These are phyloP conservation scores for Diaperis boleti DNA, from an alignment of 2,888 invertebrate genomes.

Conservation along the genomic window DNA sequence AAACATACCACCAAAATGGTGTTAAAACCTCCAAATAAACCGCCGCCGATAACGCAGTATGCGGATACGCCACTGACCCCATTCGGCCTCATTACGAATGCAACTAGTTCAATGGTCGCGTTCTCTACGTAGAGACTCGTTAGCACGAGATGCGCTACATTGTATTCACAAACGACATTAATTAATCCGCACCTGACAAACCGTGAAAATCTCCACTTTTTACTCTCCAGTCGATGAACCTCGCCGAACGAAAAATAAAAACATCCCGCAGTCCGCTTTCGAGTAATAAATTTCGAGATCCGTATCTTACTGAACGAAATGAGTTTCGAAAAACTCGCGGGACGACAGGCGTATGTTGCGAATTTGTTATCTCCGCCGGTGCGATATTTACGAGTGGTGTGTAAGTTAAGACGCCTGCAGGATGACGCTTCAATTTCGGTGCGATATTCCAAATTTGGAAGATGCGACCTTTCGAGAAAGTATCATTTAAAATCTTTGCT, in stretches of 20 bases:
- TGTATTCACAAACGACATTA: no score
- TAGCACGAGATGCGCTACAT: conserved; percentile 37
- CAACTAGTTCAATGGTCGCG: conserved; percentile 35
- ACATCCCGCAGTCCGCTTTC: neutral
- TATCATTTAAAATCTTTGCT: no score
- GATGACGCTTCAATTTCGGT: no score
- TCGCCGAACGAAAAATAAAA: conserved; percentile 9
- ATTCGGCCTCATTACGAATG: conserved; percentile 36
- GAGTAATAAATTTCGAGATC: conserved; percentile 26
- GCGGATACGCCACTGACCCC: conserved; percentile 39
- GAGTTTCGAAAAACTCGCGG: conserved; percentile 23
- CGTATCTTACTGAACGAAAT: conserved; percentile 20
- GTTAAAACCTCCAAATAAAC: conserved; percentile 6
- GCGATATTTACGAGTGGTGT: no score
- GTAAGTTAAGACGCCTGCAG: no score
- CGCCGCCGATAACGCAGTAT: conserved; percentile 4
- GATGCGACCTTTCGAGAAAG: no score
- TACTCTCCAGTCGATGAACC: conserved; percentile 20
- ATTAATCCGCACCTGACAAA: no score
- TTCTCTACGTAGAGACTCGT: conserved; percentile 29
- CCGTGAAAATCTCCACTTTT: no score
- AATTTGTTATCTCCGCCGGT: conserved; percentile 23
- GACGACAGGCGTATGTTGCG: conserved; percentile 24
- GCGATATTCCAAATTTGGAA: no score
- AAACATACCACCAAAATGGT: no score